A percentile compares a stretch with the other conserved stretches of the same genome.
Evolutionary conservation across 2,113 vertebrate genomes (phyloP).

Genomic region (Tenrec ecaudatus): DNA sequence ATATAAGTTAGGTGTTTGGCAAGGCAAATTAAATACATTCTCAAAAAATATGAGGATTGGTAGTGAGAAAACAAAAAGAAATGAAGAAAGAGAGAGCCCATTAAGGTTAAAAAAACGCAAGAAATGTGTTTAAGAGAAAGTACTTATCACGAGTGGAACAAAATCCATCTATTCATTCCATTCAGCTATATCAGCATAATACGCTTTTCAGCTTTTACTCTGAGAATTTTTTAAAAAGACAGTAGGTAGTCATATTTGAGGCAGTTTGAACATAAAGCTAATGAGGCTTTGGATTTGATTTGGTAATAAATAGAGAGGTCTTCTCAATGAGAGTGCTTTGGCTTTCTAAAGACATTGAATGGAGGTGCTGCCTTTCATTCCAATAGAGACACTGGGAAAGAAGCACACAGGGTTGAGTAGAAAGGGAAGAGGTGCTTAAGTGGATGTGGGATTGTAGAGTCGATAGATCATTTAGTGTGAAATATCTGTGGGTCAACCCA

Average conservation of each 20-base stretch:
- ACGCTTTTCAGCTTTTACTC: neutral
- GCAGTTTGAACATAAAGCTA: neutral
- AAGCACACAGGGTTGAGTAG: neutral
- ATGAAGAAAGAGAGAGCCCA: neutral
- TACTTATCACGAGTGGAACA: rapidly evolving
- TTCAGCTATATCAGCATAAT: neutral
- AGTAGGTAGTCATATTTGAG: neutral
- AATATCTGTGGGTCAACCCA: neutral
- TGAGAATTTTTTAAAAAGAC: neutral
- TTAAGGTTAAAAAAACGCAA: neutral
- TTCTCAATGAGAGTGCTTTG: neutral
- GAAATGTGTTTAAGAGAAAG: neutral
- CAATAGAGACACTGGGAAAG: neutral
- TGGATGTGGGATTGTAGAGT: neutral
- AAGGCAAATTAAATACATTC: neutral
- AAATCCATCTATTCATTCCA: neutral
- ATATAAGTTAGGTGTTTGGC: neutral
- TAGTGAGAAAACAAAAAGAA: neutral
- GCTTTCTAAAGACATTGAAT: neutral
- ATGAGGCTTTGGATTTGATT: neutral
- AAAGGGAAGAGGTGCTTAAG: neutral
- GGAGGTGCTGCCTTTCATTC: rapidly evolving
- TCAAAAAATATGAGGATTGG: neutral
- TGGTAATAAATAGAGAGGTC: neutral
- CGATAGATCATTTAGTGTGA: neutral